A percentile compares a stretch with the other conserved stretches of the same genome.
Evolutionary conservation across 2,797 vertebrate genomes (phyloP).

Genomic region (Anguilla anguilla): DNA sequence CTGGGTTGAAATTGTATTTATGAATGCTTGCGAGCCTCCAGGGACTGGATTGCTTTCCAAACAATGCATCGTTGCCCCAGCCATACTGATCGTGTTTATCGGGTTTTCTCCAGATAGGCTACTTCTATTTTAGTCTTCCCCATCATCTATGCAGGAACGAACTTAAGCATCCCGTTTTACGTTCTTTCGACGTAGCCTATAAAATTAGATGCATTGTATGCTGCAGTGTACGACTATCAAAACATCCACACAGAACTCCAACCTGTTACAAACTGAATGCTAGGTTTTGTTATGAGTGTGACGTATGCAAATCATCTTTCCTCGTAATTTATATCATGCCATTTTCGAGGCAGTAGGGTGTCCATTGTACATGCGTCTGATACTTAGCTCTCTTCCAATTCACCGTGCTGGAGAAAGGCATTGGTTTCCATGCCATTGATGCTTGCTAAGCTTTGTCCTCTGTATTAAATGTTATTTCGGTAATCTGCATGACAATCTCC

Average conservation of each 20-base stretch:
- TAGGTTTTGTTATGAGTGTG: background rate
- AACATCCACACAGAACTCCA: background rate
- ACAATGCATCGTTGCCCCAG: slow-evolving; percentile 25
- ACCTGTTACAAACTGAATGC: background rate
- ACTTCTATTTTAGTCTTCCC: background rate
- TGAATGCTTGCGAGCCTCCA: slow-evolving; percentile 32
- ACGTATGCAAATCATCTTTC: background rate
- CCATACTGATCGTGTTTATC: slow-evolving; percentile 20
- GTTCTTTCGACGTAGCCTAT: background rate
- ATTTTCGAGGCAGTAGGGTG: background rate
- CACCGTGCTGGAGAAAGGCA: background rate
- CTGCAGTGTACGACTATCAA: background rate
- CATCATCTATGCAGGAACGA: background rate
- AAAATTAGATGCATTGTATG: background rate
- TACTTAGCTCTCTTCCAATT: background rate
- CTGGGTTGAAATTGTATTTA: slow-evolving; percentile 50
- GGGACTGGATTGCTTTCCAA: slow-evolving; percentile 32
- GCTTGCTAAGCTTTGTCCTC: background rate
- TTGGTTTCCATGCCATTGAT: background rate
- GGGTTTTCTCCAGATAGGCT: background rate
- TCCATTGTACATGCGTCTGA: background rate
- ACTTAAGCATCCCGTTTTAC: background rate
- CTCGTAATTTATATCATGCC: background rate
- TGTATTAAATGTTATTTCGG: slow-evolving; percentile 28
- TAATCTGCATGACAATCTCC: slow-evolving; percentile 26